Evolutionary conservation across 2,888 invertebrate genomes (phyloP).

Genomic region (Hemistola chrysoprasaria): DNA sequence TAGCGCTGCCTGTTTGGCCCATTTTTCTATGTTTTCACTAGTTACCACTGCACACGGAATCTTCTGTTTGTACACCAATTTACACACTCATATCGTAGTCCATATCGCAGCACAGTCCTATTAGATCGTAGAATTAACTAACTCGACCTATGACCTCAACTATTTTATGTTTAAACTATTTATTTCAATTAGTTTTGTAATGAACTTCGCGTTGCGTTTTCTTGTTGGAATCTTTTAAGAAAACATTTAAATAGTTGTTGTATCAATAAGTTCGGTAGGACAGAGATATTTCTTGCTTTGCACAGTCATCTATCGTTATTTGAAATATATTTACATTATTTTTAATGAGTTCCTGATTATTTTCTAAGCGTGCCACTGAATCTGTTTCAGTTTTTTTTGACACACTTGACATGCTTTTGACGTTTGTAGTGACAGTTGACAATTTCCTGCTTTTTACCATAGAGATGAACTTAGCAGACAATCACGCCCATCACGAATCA

Average conservation of each 20-base stretch:
- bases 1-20: slow-evolving; percentile 71
- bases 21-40: slow-evolving; percentile 41
- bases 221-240: slow-evolving; percentile 14
- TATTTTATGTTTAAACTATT: slow-evolving; percentile 47
- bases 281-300: slow-evolving; percentile 10
- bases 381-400: slow-evolving; percentile 5
- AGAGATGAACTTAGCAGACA: too few relatives aligned
- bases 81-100: slow-evolving; percentile 23
- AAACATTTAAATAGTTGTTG: background rate
- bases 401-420: slow-evolving; percentile 2
- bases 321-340: slow-evolving; percentile 9
- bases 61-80: slow-evolving; percentile 18
- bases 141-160: slow-evolving; percentile 59
- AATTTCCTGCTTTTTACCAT: background rate
- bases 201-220: slow-evolving; percentile 5
- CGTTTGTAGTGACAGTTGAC: slow-evolving; percentile 1
- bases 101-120: slow-evolving; percentile 43
- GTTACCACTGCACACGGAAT: slow-evolving; percentile 26
- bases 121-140: slow-evolving; percentile 42
- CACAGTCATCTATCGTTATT: slow-evolving; percentile 5
- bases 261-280: slow-evolving; percentile 3
- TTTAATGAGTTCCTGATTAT: slow-evolving; percentile 6
- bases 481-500: too few relatives aligned
- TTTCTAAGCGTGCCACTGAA: slow-evolving; percentile 8
- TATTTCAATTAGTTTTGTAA: slow-evolving; percentile 29